Evolutionary conservation across 2,113 vertebrate genomes (phyloP).

Genomic region (Neolamprologus hecqui): DNA sequence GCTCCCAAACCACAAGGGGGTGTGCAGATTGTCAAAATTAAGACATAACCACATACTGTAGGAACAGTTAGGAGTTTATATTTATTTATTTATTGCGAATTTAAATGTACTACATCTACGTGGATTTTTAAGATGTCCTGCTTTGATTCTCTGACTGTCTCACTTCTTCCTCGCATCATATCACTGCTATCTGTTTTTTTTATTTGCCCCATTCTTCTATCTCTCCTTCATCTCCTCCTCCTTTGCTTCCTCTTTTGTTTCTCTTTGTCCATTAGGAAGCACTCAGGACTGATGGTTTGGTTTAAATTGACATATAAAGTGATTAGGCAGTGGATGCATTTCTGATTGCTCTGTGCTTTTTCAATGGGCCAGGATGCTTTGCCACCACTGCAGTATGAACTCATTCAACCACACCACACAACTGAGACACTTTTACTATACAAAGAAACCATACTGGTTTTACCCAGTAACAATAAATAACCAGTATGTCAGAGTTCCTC

Average conservation of each 20-base stretch:
- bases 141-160: not conserved
- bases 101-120: not conserved
- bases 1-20: not conserved
- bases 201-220: not conserved
- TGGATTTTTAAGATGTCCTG: not conserved
- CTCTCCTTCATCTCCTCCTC: slow-evolving; percentile 23
- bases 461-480: not conserved
- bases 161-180: not conserved
- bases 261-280: slow-evolving; percentile 64
- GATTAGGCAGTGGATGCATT: slow-evolving; percentile 57
- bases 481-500: not conserved
- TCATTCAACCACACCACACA: not conserved
- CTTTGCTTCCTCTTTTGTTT: not conserved
- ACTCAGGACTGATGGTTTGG: slow-evolving; percentile 52
- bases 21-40: not conserved
- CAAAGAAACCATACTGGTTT: not conserved
- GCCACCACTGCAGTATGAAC: not conserved
- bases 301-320: slow-evolving; percentile 63
- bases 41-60: not conserved
- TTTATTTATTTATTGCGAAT: not conserved
- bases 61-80: not conserved
- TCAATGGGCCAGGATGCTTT: not conserved
- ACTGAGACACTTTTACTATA: not conserved
- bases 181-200: not conserved
- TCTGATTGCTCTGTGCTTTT: slow-evolving; percentile 37